phyloP scores from a whole-genome alignment of 2,113 vertebrate species.

The Dromiciops gliroides region DNA sequence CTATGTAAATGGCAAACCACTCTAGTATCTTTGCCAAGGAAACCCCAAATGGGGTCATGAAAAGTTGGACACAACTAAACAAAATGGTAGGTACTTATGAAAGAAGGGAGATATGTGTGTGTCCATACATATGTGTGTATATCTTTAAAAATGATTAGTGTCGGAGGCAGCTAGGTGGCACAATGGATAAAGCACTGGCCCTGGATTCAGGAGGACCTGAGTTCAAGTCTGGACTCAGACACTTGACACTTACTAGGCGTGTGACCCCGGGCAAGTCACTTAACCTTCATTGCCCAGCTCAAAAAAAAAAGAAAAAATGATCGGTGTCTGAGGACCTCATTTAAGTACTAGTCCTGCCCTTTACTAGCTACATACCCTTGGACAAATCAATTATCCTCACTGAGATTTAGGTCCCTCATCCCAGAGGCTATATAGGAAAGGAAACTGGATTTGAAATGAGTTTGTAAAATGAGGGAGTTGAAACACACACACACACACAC shows the following conservation, averaged over 20 bases:
- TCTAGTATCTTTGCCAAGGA: background rate
- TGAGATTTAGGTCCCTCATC: background rate
- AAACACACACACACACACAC: background rate
- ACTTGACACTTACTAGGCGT: too few relatives aligned
- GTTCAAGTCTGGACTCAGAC: too few relatives aligned
- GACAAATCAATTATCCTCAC: background rate
- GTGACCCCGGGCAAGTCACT: too few relatives aligned
- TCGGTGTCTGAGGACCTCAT: too few relatives aligned
- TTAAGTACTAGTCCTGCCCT: background rate
- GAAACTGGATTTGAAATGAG: background rate
- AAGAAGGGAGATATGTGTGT: too few relatives aligned
- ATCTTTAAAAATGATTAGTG: too few relatives aligned
- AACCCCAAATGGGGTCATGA: background rate
- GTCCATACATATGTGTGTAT: background rate
- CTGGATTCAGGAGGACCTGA: too few relatives aligned
- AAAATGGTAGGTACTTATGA: too few relatives aligned
- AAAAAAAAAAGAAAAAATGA: too few relatives aligned
- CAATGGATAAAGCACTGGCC: too few relatives aligned
- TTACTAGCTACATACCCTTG: background rate
- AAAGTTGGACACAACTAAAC: background rate
- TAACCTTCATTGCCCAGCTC: too few relatives aligned
- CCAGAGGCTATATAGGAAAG: background rate
- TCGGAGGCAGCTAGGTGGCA: too few relatives aligned
- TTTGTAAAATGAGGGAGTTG: background rate
- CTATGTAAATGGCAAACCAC: background rate